phyloP scores from a whole-genome alignment of 2,797 vertebrate species.

The Limnodromus scolopaceus region DNA sequence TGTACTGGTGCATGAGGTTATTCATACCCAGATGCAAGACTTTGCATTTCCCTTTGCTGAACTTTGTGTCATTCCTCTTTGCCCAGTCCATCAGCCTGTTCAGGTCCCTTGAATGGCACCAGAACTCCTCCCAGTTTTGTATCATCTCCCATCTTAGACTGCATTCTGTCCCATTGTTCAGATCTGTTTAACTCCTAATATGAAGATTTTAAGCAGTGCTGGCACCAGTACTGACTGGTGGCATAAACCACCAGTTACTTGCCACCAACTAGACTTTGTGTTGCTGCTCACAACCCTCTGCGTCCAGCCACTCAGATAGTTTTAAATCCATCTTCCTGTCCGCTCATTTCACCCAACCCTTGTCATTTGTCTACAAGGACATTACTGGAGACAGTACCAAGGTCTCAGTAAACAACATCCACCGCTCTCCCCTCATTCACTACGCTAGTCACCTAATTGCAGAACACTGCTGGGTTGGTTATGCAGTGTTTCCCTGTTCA shows the following conservation, averaged over 20 bases:
- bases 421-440: background rate
- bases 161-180: background rate
- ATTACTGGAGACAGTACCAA: background rate
- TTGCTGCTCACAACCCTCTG: background rate
- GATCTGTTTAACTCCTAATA: background rate
- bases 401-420: background rate
- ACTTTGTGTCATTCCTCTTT: background rate
- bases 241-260: background rate
- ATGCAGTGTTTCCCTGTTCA: background rate
- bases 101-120: background rate
- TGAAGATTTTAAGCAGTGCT: background rate
- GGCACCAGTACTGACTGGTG: background rate
- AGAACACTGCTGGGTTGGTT: background rate
- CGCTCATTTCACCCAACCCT: background rate
- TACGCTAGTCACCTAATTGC: background rate
- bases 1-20: background rate
- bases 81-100: background rate
- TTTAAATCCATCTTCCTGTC: background rate
- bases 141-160: background rate
- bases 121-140: background rate
- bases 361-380: background rate
- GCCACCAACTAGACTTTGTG: background rate
- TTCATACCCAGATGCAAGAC: background rate
- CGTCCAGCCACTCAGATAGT: background rate
- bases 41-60: background rate